These are phyloP conservation scores for Agriotes lineatus DNA, from an alignment of 2,888 invertebrate species.

Conservation along the genomic window DNA sequence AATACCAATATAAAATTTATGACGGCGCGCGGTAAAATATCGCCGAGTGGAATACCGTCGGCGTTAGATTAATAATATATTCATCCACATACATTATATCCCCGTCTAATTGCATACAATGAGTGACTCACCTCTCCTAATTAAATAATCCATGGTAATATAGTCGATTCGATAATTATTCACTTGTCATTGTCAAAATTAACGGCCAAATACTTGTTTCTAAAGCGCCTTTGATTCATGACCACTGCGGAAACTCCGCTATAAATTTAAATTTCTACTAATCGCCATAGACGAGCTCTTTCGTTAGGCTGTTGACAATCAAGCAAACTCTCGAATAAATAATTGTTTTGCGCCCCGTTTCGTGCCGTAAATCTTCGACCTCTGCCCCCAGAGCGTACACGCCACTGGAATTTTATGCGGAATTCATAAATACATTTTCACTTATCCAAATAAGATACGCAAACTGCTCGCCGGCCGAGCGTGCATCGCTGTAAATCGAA, in stretches of 20 bases:
- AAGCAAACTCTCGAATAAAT: neutral
- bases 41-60: slow-evolving; percentile 30
- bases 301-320: neutral
- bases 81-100: slow-evolving; percentile 30
- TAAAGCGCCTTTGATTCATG: slow-evolving; percentile 16
- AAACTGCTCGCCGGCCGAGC: slow-evolving; percentile 11
- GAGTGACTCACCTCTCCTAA: slow-evolving; percentile 39
- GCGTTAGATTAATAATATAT: slow-evolving; percentile 43
- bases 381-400: slow-evolving; percentile 20
- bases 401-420: slow-evolving; percentile 35
- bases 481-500: slow-evolving; percentile 29
- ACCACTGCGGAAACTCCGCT: neutral
- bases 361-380: slow-evolving; percentile 23
- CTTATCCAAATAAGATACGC: slow-evolving; percentile 27
- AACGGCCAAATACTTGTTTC: slow-evolving; percentile 15
- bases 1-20: slow-evolving; percentile 43
- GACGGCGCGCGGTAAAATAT: slow-evolving; percentile 26
- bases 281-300: neutral
- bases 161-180: slow-evolving; percentile 28
- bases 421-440: slow-evolving; percentile 36
- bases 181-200: slow-evolving; percentile 36
- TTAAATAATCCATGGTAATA: slow-evolving; percentile 34
- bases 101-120: slow-evolving; percentile 42
- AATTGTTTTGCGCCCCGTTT: neutral
- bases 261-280: neutral